Evolutionary conservation across 2,113 vertebrate species (phyloP).

Genomic region (Sinocyclocheilus grahami): DNA sequence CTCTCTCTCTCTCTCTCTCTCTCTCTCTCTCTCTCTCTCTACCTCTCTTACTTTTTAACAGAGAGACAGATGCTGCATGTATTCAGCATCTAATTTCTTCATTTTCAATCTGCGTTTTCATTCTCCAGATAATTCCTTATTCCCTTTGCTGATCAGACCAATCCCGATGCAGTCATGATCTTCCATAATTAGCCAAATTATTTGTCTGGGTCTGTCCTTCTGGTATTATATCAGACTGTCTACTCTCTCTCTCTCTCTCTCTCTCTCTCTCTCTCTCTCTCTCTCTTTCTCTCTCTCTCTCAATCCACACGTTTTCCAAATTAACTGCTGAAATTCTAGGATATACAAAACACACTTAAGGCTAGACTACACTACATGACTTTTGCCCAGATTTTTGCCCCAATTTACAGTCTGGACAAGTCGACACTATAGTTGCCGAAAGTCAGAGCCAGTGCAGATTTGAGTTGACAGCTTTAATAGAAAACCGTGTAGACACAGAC

Average conservation of each 20-base stretch:
- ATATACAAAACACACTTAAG: neutral
- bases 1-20: neutral
- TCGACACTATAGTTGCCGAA: too few species aligned
- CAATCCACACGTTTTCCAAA: neutral
- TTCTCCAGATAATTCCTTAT: slow-evolving; percentile 2
- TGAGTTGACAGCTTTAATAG: too few species aligned
- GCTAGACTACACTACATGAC: too few species aligned
- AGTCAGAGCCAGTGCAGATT: too few species aligned
- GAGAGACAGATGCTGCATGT: neutral
- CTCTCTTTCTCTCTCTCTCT: neutral
- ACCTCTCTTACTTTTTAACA: too few species aligned
- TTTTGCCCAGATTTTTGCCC: too few species aligned
- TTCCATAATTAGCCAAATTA: slow-evolving; percentile 37
- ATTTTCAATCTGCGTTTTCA: neutral
- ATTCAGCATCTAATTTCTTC: neutral
- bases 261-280: slow-evolving; percentile 7
- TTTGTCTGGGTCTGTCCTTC: slow-evolving; percentile 38
- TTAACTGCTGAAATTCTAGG: neutral
- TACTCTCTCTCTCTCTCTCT: neutral
- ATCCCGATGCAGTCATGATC: neutral
- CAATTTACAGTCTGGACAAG: too few species aligned
- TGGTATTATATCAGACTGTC: slow-evolving; percentile 10
- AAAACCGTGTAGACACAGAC: too few species aligned
- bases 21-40: too few species aligned
- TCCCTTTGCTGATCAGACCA: slow-evolving; percentile 13